Percentiles rank a stretch among this genome's conserved stretches.
phyloP scores from a whole-genome alignment of 2,888 invertebrate genomes.

The Polylopha cassiicola region DNA sequence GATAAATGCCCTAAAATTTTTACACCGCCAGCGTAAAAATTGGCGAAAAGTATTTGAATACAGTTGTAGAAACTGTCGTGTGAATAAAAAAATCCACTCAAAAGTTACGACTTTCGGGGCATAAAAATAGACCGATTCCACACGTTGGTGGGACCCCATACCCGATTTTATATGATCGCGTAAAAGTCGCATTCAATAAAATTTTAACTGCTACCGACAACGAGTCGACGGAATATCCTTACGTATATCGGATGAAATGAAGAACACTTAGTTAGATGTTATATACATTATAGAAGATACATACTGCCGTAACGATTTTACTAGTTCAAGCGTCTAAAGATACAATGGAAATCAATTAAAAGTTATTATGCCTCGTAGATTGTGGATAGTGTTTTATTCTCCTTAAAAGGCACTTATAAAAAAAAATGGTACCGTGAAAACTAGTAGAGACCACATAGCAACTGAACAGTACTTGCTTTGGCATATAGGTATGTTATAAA shows the following conservation, averaged over 20 bases:
- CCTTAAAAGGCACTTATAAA: no score
- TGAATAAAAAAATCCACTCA: conserved; percentile 64
- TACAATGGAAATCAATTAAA: no score
- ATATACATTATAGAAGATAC: no score
- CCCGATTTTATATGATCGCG: conserved; percentile 57
- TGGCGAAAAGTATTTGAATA: conserved; percentile 34
- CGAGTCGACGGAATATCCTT: conserved; percentile 43
- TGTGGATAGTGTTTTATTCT: no score
- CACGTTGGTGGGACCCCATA: conserved; percentile 58
- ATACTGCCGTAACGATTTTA: no score
- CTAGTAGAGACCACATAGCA: no score
- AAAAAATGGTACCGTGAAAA: no score
- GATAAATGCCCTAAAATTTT: conserved; percentile 31
- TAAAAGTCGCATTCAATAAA: conserved; percentile 67
- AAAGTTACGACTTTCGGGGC: conserved; percentile 56
- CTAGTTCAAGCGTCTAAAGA: no score
- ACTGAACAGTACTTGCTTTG: no score
- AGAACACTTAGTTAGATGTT: no score
- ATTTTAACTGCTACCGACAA: conserved; percentile 55
- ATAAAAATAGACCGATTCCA: conserved; percentile 70
- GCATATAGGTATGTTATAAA: no score
- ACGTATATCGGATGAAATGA: conserved; percentile 18
- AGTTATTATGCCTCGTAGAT: no score
- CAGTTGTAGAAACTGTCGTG: conserved; percentile 54
- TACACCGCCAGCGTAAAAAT: conserved; percentile 39